A percentile compares a stretch with the other conserved stretches of the same genome.
Evolutionary conservation across 2,113 vertebrate genomes (phyloP).

Genomic region (Meleagris gallopavo): DNA sequence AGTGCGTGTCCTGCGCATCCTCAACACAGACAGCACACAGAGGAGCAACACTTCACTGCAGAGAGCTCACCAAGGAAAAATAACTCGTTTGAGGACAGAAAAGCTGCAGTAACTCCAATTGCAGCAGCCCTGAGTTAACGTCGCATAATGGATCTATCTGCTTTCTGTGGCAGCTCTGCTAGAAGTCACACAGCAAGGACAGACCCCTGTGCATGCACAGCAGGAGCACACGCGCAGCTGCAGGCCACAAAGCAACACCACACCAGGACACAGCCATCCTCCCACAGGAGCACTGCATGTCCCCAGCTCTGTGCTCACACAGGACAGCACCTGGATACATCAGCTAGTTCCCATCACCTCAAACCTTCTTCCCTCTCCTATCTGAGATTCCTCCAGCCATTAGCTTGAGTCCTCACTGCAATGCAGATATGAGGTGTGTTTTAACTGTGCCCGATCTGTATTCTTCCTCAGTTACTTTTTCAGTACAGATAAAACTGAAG

Average conservation of each 20-base stretch:
- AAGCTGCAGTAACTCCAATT: background rate
- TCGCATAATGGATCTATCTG: background rate
- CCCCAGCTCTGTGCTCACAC: too few relatives aligned
- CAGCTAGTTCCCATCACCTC: background rate
- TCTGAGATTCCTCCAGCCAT: rapidly evolving
- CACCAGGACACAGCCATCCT: background rate
- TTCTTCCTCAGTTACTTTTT: background rate
- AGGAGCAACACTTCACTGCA: background rate
- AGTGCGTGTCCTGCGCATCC: background rate
- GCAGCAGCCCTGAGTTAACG: background rate
- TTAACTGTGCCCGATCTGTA: rapidly evolving
- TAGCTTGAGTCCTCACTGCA: rapidly evolving
- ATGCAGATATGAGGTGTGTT: background rate
- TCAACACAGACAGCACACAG: background rate
- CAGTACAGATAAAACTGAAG: rapidly evolving
- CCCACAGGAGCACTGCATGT: too few relatives aligned
- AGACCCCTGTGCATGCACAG: too few relatives aligned
- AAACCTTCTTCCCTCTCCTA: rapidly evolving
- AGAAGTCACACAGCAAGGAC: background rate
- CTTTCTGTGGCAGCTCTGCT: background rate
- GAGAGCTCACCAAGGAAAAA: background rate
- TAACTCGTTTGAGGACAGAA: background rate
- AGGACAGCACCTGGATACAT: too few relatives aligned
- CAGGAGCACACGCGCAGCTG: background rate
- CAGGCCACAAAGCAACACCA: background rate